A percentile compares a stretch with the other conserved stretches of the same genome.
phyloP scores from a whole-genome alignment of 2,113 vertebrate genomes.

The Gobius niger region DNA sequence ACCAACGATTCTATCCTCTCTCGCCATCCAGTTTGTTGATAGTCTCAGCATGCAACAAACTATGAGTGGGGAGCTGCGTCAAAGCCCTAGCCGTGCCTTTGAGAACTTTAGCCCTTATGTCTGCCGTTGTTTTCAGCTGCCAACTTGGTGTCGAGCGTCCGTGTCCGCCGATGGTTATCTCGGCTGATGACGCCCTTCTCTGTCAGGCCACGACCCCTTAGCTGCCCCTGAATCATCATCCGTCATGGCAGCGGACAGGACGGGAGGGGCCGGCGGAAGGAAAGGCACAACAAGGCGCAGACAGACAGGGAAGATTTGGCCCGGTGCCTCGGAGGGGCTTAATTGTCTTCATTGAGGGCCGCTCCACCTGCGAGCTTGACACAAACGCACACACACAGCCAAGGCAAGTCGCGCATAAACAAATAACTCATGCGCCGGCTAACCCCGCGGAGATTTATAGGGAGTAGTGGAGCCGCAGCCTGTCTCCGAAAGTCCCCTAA shows the following conservation, averaged over 20 bases:
- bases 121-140: constrained; percentile 55
- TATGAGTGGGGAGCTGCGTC: constrained; percentile 18
- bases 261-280: neutral
- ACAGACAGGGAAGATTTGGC: constrained; percentile 62
- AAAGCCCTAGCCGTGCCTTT: constrained; percentile 41
- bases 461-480: neutral
- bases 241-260: constrained; percentile 36
- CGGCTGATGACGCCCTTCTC: constrained; percentile 64
- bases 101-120: constrained; percentile 51
- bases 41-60: constrained; percentile 39
- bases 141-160: constrained; percentile 61
- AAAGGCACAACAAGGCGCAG: constrained; percentile 3
- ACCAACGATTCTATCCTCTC: too few species aligned
- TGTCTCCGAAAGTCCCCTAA: neutral
- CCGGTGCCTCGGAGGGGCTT: constrained; percentile 73
- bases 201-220: constrained; percentile 60
- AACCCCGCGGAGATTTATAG: constrained; percentile 26
- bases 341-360: constrained; percentile 75
- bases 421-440: constrained; percentile 50
- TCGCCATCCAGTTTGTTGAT: neutral
- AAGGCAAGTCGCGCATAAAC: constrained; percentile 64
- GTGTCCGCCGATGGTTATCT: constrained; percentile 61
- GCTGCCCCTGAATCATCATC: constrained; percentile 66
- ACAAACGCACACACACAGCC: constrained; percentile 49
- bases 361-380: constrained; percentile 76